Percentiles rank a stretch among this genome's conserved stretches.
Conservation (phyloP, 2,113 vertebrate species). For the Bufo bufo region DNA sequence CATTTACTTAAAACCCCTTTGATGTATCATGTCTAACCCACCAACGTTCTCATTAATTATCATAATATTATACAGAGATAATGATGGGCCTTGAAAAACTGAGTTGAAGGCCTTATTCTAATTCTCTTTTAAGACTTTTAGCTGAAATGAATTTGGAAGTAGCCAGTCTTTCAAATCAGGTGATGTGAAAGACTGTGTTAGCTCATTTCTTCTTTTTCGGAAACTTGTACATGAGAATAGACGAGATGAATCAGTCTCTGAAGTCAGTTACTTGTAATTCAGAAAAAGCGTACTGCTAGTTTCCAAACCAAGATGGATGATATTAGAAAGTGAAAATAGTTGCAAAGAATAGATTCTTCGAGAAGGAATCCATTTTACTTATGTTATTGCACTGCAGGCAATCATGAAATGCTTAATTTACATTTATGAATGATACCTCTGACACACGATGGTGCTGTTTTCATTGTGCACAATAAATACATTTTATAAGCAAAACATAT, state of each 20-base stretch:
- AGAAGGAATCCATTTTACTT: not conserved
- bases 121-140: not conserved
- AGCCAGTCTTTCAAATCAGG: not conserved
- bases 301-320: not conserved
- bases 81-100: not conserved
- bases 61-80: not conserved
- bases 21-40: too few relatives aligned
- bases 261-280: not conserved
- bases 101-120: not conserved
- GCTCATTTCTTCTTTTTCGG: not conserved
- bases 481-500: too few relatives aligned
- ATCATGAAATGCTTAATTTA: not conserved
- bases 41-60: not conserved
- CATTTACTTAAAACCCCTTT: not conserved
- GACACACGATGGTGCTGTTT: not conserved
- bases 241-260: slow-evolving; percentile 2
- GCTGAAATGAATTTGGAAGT: not conserved
- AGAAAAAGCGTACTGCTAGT: slow-evolving; percentile 5
- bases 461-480: not conserved
- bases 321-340: slow-evolving; percentile 18
- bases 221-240: not conserved
- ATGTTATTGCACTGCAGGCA: slow-evolving; percentile 27
- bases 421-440: not conserved
- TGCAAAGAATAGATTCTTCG: slow-evolving; percentile 14
- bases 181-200: not conserved